Percentiles rank a stretch among this genome's conserved stretches.
These are phyloP conservation scores for Otis tarda DNA, from an alignment of 2,113 vertebrate species.

Conservation along the genomic window DNA sequence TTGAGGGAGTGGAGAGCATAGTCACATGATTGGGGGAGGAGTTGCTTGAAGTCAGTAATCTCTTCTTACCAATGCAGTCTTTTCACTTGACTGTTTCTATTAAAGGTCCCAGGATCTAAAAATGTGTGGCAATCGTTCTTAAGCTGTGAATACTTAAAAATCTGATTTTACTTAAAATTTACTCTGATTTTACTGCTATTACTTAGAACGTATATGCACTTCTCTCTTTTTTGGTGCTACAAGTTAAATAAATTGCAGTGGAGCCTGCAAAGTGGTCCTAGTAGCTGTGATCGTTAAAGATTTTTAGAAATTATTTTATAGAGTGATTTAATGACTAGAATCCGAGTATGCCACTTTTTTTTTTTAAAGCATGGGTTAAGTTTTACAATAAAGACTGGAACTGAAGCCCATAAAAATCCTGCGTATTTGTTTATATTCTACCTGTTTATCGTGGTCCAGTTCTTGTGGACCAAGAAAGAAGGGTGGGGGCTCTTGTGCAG, in stretches of 20 bases:
- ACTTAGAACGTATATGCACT: background rate
- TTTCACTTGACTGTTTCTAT: background rate
- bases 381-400: background rate
- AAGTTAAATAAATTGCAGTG: background rate
- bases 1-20: background rate
- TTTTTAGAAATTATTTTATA: background rate
- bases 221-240: background rate
- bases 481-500: background rate
- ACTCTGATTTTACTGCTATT: background rate
- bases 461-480: background rate
- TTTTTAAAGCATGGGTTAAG: background rate
- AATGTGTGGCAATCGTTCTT: background rate
- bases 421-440: background rate
- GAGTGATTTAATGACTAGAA: background rate
- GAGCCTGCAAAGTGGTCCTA: background rate
- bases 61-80: background rate
- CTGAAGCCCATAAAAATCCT: background rate
- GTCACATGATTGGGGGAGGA: background rate
- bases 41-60: constrained; percentile 1
- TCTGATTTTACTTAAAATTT: background rate
- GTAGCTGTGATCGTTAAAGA: background rate
- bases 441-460: background rate
- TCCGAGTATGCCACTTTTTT: background rate
- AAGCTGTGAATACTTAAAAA: background rate
- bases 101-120: background rate